phyloP scores from a whole-genome alignment of 2,797 vertebrate species.

The Lagodon rhomboides region DNA sequence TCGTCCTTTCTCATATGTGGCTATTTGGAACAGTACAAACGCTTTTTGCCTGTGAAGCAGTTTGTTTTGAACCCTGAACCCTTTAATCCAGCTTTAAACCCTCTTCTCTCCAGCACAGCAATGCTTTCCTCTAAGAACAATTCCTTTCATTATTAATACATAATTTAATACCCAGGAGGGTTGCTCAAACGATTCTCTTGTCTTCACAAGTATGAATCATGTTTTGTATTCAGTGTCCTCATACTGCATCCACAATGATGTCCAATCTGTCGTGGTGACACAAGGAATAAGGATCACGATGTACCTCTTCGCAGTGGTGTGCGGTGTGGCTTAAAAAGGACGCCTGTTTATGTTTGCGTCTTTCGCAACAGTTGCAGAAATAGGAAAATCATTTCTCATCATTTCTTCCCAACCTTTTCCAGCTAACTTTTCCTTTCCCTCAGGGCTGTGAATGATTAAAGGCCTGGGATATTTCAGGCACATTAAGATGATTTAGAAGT shows the following conservation, averaged over 20 bases:
- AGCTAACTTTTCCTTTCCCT: slow-evolving; percentile 19
- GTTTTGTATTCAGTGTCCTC: slow-evolving; percentile 37
- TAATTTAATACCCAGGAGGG: slow-evolving; percentile 7
- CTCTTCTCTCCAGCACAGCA: neutral
- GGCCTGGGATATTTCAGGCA: slow-evolving; percentile 39
- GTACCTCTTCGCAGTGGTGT: neutral
- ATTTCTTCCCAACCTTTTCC: slow-evolving; percentile 9
- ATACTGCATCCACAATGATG: slow-evolving; percentile 31
- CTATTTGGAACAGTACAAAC: neutral
- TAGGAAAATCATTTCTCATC: neutral
- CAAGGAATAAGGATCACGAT: neutral
- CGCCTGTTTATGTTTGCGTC: neutral
- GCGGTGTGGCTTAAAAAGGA: too few species aligned
- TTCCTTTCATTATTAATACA: slow-evolving; percentile 28
- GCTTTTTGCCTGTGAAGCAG: neutral
- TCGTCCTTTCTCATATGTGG: neutral
- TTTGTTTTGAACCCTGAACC: neutral
- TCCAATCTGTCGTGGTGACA: slow-evolving; percentile 16
- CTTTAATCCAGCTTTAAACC: slow-evolving; percentile 4
- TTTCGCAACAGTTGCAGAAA: slow-evolving; percentile 27
- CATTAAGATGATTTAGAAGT: slow-evolving; percentile 47
- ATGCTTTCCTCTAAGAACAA: slow-evolving; percentile 4
- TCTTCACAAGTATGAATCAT: slow-evolving; percentile 25
- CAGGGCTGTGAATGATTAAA: slow-evolving; percentile 41
- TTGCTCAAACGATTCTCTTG: slow-evolving; percentile 9